Conservation (phyloP, 2,113 vertebrate species). For the Daubentonia madagascariensis region DNA sequence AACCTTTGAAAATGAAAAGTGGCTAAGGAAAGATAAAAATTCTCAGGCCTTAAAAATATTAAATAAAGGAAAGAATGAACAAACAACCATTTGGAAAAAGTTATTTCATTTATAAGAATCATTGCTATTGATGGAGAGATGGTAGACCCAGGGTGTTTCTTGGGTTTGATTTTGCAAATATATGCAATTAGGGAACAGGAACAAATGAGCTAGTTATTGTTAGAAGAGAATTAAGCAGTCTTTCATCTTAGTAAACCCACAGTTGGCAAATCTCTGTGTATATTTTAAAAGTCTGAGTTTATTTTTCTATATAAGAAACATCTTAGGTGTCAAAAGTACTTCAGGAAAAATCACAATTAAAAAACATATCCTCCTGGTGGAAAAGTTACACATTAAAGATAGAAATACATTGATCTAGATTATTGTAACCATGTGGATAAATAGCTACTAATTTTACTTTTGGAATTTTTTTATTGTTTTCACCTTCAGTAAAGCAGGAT, state of each 20-base stretch:
- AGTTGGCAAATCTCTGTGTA: neutral
- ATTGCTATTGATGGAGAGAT: neutral
- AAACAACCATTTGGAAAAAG: neutral
- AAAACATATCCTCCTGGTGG: neutral
- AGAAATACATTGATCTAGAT: neutral
- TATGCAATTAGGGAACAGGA: neutral
- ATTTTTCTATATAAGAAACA: neutral
- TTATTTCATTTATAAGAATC: neutral
- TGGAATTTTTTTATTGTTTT: neutral
- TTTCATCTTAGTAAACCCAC: neutral
- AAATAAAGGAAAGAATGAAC: neutral
- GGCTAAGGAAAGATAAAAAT: neutral
- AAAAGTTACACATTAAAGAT: neutral
- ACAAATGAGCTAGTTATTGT: neutral
- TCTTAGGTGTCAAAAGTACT: slow-evolving; percentile 16
- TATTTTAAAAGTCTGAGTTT: neutral
- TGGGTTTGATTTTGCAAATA: neutral
- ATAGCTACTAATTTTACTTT: neutral
- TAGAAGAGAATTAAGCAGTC: neutral
- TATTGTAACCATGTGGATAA: neutral
- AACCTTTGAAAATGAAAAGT: slow-evolving; percentile 37
- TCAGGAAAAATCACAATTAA: slow-evolving; percentile 34
- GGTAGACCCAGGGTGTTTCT: neutral
- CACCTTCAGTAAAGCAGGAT: neutral
- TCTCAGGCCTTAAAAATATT: neutral